These are phyloP conservation scores for Lasioglossum marginatum DNA, from an alignment of 2,888 invertebrate genomes.

Conservation along the genomic window DNA sequence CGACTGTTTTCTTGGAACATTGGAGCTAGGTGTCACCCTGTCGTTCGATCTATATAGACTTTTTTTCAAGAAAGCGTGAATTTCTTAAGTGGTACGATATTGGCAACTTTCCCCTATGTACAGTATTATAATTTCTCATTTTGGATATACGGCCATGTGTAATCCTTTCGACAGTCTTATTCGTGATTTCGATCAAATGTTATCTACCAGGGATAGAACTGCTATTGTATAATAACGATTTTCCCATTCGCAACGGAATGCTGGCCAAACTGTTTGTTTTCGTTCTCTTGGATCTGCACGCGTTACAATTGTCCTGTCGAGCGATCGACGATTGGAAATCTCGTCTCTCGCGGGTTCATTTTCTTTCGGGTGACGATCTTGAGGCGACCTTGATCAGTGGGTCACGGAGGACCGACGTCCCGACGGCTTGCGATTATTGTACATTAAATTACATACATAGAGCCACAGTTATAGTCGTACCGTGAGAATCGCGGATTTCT, in stretches of 20 bases:
- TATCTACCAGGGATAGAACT: neutral
- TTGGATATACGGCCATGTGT: neutral
- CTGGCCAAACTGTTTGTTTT: neutral
- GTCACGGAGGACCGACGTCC: conserved; percentile 38
- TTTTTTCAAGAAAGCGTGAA: neutral
- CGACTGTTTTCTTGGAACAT: neutral
- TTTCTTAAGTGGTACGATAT: neutral
- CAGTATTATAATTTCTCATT: neutral
- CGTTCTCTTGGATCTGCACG: neutral
- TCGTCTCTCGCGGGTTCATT: neutral
- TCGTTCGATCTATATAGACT: neutral
- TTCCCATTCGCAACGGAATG: neutral
- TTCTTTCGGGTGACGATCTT: neutral
- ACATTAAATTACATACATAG: conserved; percentile 68
- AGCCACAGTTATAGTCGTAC: conserved; percentile 68
- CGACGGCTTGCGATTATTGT: conserved; percentile 53
- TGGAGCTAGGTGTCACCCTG: neutral
- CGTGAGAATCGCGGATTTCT: neutral
- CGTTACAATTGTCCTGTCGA: neutral
- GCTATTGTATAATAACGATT: neutral
- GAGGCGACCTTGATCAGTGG: neutral
- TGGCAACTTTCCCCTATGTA: neutral
- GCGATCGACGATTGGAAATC: neutral
- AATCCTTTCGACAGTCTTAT: neutral
- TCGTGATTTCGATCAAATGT: neutral